These are phyloP conservation scores for Phalanger gymnotis DNA, from an alignment of 2,797 vertebrate genomes.

Conservation along the genomic window DNA sequence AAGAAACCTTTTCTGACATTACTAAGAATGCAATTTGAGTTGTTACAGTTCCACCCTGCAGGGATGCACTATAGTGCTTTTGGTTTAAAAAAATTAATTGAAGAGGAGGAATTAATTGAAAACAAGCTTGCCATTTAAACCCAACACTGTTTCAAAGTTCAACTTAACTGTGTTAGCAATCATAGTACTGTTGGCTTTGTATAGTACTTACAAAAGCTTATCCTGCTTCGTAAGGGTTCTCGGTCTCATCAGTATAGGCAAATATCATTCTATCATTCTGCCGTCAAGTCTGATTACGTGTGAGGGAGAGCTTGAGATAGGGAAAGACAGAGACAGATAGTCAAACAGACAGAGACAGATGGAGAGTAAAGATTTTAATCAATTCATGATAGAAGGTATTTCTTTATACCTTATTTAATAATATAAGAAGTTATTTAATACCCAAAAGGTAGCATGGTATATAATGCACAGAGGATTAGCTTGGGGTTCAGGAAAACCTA, in stretches of 20 bases:
- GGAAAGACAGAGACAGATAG: not conserved
- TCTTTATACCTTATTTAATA: not conserved
- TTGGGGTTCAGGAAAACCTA: not conserved
- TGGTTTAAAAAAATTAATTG: slow-evolving; percentile 46
- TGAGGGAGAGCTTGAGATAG: not conserved
- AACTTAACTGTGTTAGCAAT: not conserved
- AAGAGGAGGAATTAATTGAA: slow-evolving; percentile 20
- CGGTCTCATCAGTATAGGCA: not conserved
- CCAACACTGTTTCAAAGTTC: not conserved
- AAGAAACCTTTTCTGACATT: slow-evolving; percentile 26
- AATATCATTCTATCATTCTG: slow-evolving; percentile 7
- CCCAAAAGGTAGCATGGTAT: not conserved
- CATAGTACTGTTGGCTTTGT: not conserved
- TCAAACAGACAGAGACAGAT: not conserved
- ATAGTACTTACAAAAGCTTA: slow-evolving; percentile 1
- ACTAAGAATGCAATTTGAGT: slow-evolving; percentile 24
- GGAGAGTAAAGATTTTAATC: not conserved
- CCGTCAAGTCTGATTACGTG: not conserved
- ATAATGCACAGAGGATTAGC: not conserved
- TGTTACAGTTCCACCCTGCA: not conserved
- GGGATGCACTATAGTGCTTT: slow-evolving; percentile 25
- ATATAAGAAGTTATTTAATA: not conserved
- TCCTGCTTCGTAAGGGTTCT: slow-evolving; percentile 9
- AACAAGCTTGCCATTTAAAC: slow-evolving; percentile 28
- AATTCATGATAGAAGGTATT: not conserved